Base-by-base conservation (phyloP, 2,113 vertebrate species). In the Vidua macroura region DNA sequence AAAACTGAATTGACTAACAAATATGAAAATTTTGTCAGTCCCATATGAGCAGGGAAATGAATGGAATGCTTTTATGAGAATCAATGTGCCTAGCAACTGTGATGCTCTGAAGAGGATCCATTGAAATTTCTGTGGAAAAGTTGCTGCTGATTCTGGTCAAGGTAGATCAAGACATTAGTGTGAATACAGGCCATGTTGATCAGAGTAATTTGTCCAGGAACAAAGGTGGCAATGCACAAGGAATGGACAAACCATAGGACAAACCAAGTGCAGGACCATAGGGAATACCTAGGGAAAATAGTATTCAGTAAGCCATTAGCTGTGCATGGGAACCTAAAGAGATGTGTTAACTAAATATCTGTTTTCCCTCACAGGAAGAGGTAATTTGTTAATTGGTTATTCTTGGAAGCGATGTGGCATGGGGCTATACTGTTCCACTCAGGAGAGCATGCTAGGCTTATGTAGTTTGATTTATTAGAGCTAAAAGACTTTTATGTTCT, bases 341-440 rank as follows among this genome's bases (percentile, higher is more conserved):
- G 21, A n/a, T 15, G 4, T 28, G 9, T 70, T 55, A 80, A 19
- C 11, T 69, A 10, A 63, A 52, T 52, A 56, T 64, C 24, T 91
- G 7, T 53, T 91, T 88, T 88, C 15, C 14, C 30, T 83, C 41
- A 44, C 1, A 39, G 16, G 24, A 86, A 41, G 35, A 80, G 22
- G 30, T 70, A 68, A 43, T 81, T 53, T 69, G 28, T n/a, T 69
- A 53, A 39, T 67, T 78, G 27, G 5, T 56, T 63, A 9, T 58
- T 19, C 15, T 27, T 25, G 13, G 9, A 10, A 7, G 9, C 10
- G 1, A 9, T 33, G 6, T 18, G 3, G 1, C 11, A 11, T 56
- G 56, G 8, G 23, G 5, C 23, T 73, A 17, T n/a, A 20, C 8
- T 56, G 4, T 69, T 75, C 22, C 16, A 62, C 41, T 15, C 15